Percentiles rank a stretch among this genome's conserved stretches.
These are phyloP conservation scores for Girardinus metallicus DNA, from an alignment of 2,797 vertebrate species.

Conservation along the genomic window DNA sequence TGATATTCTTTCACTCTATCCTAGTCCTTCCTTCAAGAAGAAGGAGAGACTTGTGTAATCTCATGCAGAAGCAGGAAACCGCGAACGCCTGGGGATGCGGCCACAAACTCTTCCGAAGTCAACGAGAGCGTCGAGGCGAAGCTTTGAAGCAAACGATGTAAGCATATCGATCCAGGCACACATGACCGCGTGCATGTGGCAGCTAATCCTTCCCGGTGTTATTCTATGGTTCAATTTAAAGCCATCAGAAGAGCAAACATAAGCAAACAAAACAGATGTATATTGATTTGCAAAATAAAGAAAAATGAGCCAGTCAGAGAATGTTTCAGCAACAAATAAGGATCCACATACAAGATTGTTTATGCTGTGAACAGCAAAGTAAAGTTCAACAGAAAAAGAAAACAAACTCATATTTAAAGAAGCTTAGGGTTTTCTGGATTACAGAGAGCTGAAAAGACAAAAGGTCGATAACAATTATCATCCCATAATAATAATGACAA, in stretches of 20 bases:
- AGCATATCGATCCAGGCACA: slow-evolving; percentile 69
- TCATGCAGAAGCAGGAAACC: slow-evolving; percentile 38
- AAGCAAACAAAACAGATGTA: slow-evolving; percentile 1
- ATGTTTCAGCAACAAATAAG: slow-evolving; percentile 11
- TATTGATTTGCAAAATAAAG: slow-evolving; percentile 5
- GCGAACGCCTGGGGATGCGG: slow-evolving; percentile 42
- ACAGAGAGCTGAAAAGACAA: background rate
- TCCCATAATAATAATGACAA: background rate
- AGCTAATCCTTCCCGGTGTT: slow-evolving; percentile 45
- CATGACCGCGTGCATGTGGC: slow-evolving; percentile 73
- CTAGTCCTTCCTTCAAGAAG: slow-evolving; percentile 47
- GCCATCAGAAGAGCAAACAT: slow-evolving; percentile 19
- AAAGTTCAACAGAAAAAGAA: slow-evolving; percentile 15
- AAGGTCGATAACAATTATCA: no score
- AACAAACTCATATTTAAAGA: slow-evolving; percentile 11
- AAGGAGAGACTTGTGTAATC: slow-evolving; percentile 39
- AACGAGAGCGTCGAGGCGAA: slow-evolving; percentile 53
- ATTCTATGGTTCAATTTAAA: slow-evolving; percentile 29
- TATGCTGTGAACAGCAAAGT: background rate
- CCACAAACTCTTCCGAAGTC: slow-evolving; percentile 51
- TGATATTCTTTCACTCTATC: slow-evolving; percentile 59
- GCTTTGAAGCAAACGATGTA: slow-evolving; percentile 60
- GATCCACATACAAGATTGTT: background rate
- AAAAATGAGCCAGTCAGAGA: background rate
- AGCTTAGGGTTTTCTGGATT: background rate